Percentiles rank a stretch among this genome's conserved stretches.
Evolutionary conservation across 2,113 vertebrate species (phyloP).

Genomic region (Deroptyus accipitrinus): DNA sequence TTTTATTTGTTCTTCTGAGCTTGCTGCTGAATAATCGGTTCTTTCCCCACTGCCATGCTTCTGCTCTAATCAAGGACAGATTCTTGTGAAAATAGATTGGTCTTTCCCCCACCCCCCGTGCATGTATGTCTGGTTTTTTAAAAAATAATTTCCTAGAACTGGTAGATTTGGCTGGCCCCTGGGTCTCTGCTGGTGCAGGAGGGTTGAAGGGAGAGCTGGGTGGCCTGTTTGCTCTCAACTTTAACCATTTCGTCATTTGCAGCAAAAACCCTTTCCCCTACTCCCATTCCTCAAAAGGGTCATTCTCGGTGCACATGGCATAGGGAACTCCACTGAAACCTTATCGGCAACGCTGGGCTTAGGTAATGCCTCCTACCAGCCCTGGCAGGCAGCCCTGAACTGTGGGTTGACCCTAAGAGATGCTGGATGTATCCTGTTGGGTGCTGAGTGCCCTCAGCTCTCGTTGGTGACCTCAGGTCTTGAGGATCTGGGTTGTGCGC

Average conservation of each 20-base stretch:
- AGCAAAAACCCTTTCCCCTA: neutral
- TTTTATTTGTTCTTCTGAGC: constrained; percentile 57
- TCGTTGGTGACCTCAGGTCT: neutral
- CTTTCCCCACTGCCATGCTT: constrained; percentile 46
- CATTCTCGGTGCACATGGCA: fast-evolving
- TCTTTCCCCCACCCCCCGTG: neutral
- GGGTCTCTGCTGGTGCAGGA: neutral
- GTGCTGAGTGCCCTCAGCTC: neutral
- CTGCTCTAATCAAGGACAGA: constrained; percentile 70
- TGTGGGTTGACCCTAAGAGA: neutral
- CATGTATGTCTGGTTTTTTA: neutral
- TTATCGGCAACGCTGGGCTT: neutral
- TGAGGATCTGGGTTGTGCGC: neutral
- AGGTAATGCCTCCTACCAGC: neutral
- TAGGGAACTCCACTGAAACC: neutral
- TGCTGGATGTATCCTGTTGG: neutral
- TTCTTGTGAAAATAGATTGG: constrained; percentile 57
- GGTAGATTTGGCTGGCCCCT: constrained; percentile 47
- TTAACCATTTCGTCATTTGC: constrained; percentile 42
- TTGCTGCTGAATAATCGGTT: constrained; percentile 49
- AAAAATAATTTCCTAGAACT: constrained; percentile 59
- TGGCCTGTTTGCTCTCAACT: constrained; percentile 21
- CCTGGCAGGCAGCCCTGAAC: neutral
- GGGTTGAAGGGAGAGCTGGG: constrained; percentile 47
- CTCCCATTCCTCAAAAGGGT: neutral